phyloP scores from a whole-genome alignment of 2,113 vertebrate species.

The Cervus canadensis region DNA sequence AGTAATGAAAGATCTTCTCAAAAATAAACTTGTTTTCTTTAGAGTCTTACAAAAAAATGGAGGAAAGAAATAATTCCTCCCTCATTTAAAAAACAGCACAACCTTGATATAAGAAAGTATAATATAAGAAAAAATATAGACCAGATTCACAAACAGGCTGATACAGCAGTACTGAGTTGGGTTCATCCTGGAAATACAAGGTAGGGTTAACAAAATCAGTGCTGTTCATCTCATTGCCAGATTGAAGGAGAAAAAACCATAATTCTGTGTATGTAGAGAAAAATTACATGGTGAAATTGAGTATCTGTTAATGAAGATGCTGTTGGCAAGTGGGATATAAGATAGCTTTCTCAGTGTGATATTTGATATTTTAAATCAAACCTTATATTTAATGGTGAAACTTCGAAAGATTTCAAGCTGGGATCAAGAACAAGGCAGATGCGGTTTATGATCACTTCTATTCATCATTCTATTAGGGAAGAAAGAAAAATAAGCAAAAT shows the following conservation, averaged over 20 bases:
- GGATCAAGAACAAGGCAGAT: not conserved
- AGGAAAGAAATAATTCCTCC: not conserved
- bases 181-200: not conserved
- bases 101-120: not conserved
- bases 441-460: not conserved
- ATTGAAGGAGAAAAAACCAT: not conserved
- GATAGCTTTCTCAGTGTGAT: not conserved
- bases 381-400: not conserved
- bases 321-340: not conserved
- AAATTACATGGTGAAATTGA: not conserved
- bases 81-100: not conserved
- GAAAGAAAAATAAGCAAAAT: not conserved
- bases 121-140: not conserved
- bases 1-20: not conserved
- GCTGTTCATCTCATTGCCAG: not conserved
- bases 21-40: not conserved
- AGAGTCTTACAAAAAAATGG: not conserved
- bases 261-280: not conserved
- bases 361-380: not conserved
- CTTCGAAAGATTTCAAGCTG: not conserved
- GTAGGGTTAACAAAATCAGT: not conserved
- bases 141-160: not conserved
- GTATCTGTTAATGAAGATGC: not conserved
- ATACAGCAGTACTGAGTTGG: not conserved
- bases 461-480: not conserved